Evolutionary conservation across 1,140 invertebrate genomes (phyloP), one percentile per base, ranked within the genome.

Genomic region (Bombus cullumanus): DNA sequence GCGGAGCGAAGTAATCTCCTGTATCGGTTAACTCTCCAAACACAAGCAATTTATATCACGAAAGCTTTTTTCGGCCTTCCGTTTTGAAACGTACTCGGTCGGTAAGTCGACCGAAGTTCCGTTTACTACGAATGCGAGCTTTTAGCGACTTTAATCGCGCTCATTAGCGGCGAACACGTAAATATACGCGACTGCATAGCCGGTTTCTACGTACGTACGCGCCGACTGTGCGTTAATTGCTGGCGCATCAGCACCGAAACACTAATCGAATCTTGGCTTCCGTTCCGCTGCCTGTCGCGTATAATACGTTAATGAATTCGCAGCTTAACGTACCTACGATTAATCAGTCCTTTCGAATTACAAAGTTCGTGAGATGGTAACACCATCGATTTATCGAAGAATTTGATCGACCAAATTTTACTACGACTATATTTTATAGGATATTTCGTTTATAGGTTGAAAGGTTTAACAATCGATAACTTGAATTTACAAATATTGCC

Each of bases 211-310:
- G 62, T 34, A 28, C 62, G 62, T 43, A 25, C 72, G 53, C 43
- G 25, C 25, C 80, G 31, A 31, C 41, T 53, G 62, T 68, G 59
- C 64, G 62, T 83, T 59, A 78, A 78, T 83, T 77, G 66, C 37
- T 28, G 64, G 37, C 64, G 37, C 81, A 57, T 83, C 81, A 83
- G 25, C 74, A 43, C 37, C 64, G 74, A 78, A 77, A 83, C 81
- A 34, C 37, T 77, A 83, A 83, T 83, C 64, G 62, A 83, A 83
- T 83, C 62, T n/a, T 57, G 22, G 37, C 47, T 84, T 62, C 37
- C 82, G 66, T 71, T 83, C 64, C 15, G 43, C 12, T 10, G 22
- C 62, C 25, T 53, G 31, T 22, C 41, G 34, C 41, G 15, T 34
- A 39, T 57, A 71, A 69, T n/a, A 47, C 66, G 47, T 72, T 47